Conservation (phyloP, 2,888 invertebrate species). For the Opisthograptis luteolata region DNA sequence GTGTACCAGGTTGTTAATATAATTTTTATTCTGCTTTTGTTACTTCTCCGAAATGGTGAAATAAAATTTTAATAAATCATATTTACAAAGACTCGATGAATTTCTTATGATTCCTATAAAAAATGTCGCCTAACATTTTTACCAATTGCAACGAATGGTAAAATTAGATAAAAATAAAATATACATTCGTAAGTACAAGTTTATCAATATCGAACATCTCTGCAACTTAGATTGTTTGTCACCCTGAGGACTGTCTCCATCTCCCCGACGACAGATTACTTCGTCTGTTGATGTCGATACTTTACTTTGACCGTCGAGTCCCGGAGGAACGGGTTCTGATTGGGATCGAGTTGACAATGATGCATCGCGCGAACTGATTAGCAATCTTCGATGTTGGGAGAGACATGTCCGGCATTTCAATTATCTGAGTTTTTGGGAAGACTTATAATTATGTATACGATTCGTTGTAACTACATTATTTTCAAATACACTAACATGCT, state of each 20-base stretch:
- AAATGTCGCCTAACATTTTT: too few relatives aligned
- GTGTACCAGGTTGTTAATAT: too few relatives aligned
- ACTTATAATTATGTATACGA: neutral
- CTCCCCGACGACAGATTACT: conserved; percentile 63
- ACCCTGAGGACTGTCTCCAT: conserved; percentile 39
- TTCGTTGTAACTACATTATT: neutral
- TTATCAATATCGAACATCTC: too few relatives aligned
- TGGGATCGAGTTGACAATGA: conserved; percentile 47
- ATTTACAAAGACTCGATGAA: too few relatives aligned
- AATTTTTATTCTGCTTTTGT: too few relatives aligned
- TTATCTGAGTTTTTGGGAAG: neutral
- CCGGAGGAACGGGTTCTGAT: conserved; percentile 42
- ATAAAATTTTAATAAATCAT: too few relatives aligned
- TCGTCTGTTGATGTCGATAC: conserved; percentile 35
- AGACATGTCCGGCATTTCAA: neutral
- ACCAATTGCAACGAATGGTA: neutral
- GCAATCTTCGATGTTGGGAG: neutral
- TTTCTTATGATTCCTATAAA: too few relatives aligned
- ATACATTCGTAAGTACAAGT: too few relatives aligned
- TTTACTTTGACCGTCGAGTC: conserved; percentile 38
- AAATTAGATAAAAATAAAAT: too few relatives aligned
- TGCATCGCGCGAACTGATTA: conserved; percentile 36
- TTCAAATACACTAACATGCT: too few relatives aligned
- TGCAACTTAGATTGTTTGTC: conserved; percentile 75
- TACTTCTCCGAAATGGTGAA: too few relatives aligned